Evolutionary conservation across 2,888 invertebrate genomes (phyloP), one percentile per base, ranked within the genome.

Genomic region (Ochropacha duplaris): DNA sequence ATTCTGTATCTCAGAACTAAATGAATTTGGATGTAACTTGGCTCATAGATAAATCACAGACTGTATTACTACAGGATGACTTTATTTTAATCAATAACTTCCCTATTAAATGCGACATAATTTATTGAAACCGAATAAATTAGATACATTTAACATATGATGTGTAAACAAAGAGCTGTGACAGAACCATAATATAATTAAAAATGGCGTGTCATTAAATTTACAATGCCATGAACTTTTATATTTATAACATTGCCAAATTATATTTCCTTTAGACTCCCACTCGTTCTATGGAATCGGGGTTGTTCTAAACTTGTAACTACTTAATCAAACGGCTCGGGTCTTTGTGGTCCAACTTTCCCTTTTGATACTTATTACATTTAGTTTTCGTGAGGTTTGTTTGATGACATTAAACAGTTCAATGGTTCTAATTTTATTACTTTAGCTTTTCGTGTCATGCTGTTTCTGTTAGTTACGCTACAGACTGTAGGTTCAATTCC

Each of bases 251-350:
- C 36, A 28, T 24, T 54, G 39, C 26, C 22, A 12, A 22, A 44
- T 44, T 24, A 49, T 44, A 26, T 49, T 49, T 49, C 54, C 24
- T 44, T 54, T 49, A 8, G 49, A 44, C 49, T 56, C 50, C 22
- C 39, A 5, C 19, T n/a, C 14, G 50, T 44, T 26, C n/a, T 22
- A 44, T 44, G 1, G 44, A 9, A 22, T 26, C 28, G 44, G n/a
- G 19, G 22, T 52, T 57, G 9, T 12, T 22, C 2, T 28, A 51
- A 58, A 54, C 55, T 55, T 49, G n/a, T 39, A 44, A 52, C 55
- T 50, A 58, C 55, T 51, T 58, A 54, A 57, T 57, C 51, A 58
- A 31, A 58, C 49, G 44, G 22, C 49, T 54, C 54, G 28, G 36
- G 19, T 19, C 1, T 36, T 19, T 19, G 31, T 31, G 19, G 44